These are phyloP conservation scores for Orchesella cincta DNA, from an alignment of 1,140 invertebrate species.

Conservation along the genomic window DNA sequence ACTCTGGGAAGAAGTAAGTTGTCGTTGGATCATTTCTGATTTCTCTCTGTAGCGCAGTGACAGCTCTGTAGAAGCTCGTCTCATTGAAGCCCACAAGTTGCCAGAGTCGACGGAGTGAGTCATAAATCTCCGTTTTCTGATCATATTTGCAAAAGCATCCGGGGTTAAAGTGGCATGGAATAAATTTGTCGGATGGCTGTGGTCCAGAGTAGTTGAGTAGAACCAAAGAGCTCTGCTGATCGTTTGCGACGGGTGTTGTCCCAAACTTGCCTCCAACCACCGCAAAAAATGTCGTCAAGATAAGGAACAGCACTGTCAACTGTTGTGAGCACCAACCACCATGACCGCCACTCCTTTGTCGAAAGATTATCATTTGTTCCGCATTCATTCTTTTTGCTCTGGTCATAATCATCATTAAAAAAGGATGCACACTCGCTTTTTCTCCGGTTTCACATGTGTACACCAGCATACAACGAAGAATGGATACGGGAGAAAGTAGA, in stretches of 20 bases:
- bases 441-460: no score
- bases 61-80: conserved; percentile 39
- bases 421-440: no score
- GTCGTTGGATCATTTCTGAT: conserved; percentile 45
- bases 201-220: neutral
- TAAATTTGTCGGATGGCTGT: conserved; percentile 48
- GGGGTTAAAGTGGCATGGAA: conserved; percentile 50
- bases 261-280: conserved; percentile 37
- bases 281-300: conserved; percentile 36
- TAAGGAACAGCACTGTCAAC: conserved; percentile 2
- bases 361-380: conserved; percentile 4
- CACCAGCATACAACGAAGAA: no score
- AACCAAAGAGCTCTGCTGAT: neutral
- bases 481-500: neutral
- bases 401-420: neutral
- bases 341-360: neutral
- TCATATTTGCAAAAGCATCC: conserved; percentile 51
- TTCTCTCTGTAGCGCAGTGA: conserved; percentile 34
- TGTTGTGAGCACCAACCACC: neutral
- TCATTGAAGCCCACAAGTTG: conserved; percentile 45
- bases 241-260: neutral
- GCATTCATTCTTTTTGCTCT: neutral
- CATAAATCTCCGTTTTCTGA: conserved; percentile 50
- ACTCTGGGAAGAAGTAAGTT: conserved; percentile 42
- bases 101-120: conserved; percentile 44